These are phyloP conservation scores for Pardosa pseudoannulata DNA, from an alignment of 2,888 invertebrate genomes.

Conservation along the genomic window DNA sequence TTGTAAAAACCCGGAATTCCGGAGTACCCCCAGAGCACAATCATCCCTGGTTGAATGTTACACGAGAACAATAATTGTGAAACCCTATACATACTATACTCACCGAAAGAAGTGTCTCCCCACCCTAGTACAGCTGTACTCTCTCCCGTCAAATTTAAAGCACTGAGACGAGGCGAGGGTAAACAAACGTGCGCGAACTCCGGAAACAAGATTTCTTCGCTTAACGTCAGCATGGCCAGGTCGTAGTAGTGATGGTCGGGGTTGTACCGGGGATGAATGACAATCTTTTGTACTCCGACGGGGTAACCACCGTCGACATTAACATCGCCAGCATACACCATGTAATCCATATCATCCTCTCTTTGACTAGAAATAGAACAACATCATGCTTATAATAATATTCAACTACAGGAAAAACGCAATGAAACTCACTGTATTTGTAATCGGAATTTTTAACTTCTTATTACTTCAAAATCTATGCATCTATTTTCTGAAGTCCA, in stretches of 20 bases:
- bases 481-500: too few relatives aligned
- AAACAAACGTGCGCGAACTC: conserved; percentile 49
- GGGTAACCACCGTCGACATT: conserved; percentile 37
- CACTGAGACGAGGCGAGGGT: conserved; percentile 19
- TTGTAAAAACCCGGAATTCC: too few relatives aligned
- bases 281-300: conserved; percentile 26
- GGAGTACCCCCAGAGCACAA: too few relatives aligned
- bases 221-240: too few relatives aligned
- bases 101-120: conserved; percentile 57
- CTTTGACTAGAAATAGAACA: conserved; percentile 2
- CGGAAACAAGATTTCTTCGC: conserved; percentile 44
- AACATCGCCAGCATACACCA: conserved; percentile 45
- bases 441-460: too few relatives aligned
- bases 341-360: conserved; percentile 6
- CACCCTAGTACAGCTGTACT: conserved; percentile 45
- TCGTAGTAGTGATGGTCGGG: conserved; percentile 14
- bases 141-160: conserved; percentile 8
- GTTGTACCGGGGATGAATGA: conserved; percentile 29
- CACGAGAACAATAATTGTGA: too few relatives aligned
- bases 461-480: too few relatives aligned
- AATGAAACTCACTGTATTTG: too few relatives aligned
- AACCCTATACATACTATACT: too few relatives aligned
- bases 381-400: too few relatives aligned
- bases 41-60: too few relatives aligned
- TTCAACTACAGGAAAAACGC: too few relatives aligned